A percentile compares a stretch with the other conserved stretches of the same genome.
phyloP scores from a whole-genome alignment of 2,797 vertebrate species.

The Takifugu rubripes region DNA sequence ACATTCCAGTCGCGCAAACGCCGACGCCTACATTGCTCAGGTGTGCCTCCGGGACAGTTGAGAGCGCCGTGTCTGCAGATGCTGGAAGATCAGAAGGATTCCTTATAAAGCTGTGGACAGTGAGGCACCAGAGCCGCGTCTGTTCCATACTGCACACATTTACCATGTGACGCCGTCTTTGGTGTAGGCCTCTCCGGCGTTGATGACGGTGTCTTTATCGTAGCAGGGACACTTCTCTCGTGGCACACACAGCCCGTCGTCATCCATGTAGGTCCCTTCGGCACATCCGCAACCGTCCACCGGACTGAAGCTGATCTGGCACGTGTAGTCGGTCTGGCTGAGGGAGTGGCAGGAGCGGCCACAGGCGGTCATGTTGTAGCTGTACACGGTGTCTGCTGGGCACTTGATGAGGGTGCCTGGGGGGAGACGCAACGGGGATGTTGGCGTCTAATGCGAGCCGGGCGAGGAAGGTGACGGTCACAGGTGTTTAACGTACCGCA shows the following conservation, averaged over 20 bases:
- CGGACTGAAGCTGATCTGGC: constrained; percentile 37
- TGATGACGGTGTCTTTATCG: constrained; percentile 57
- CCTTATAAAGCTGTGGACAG: too few species aligned
- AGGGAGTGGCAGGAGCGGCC: constrained; percentile 78
- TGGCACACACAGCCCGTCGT: constrained; percentile 70
- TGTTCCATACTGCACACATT: not conserved
- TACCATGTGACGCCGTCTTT: constrained; percentile 67
- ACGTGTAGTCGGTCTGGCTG: constrained; percentile 70
- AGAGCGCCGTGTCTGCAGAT: constrained; percentile 79
- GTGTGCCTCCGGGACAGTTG: constrained; percentile 66
- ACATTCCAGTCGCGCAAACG: not conserved
- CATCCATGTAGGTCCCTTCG: constrained; percentile 75
- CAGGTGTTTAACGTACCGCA: constrained; percentile 75
- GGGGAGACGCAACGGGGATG: not conserved
- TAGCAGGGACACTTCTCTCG: constrained; percentile 77
- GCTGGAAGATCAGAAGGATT: constrained; percentile 51
- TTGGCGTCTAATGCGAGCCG: not conserved
- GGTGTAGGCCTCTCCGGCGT: constrained; percentile 48
- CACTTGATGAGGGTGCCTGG: constrained; percentile 72
- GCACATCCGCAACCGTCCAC: constrained; percentile 84
- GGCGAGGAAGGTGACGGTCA: not conserved
- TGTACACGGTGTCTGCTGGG: constrained; percentile 69
- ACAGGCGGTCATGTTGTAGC: constrained; percentile 77
- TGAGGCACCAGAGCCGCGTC: too few species aligned
- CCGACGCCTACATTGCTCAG: constrained; percentile 55